A percentile compares a stretch with the other conserved stretches of the same genome.
These are phyloP conservation scores for Augochlorella aurata DNA, from an alignment of 2,888 invertebrate species.

Conservation along the genomic window DNA sequence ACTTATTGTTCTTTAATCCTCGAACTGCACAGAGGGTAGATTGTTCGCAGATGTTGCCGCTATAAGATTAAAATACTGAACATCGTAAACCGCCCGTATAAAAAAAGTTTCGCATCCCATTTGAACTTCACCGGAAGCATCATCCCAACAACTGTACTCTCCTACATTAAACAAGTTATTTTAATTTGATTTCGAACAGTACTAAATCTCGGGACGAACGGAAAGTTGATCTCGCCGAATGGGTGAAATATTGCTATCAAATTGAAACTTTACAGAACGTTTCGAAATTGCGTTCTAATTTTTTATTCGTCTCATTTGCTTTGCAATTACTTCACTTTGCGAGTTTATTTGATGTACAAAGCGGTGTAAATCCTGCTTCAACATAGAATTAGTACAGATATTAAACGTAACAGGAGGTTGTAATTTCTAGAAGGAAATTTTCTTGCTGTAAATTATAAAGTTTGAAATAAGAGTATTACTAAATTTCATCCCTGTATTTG, in stretches of 20 bases:
- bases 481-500: background rate
- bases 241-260: background rate
- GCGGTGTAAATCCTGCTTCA: background rate
- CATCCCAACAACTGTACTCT: background rate
- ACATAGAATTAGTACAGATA: background rate
- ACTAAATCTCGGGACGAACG: background rate
- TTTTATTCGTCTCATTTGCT: background rate
- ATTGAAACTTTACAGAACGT: background rate
- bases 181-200: background rate
- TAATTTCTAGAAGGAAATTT: background rate
- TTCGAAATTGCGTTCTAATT: background rate
- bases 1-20: background rate
- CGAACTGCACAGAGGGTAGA: background rate
- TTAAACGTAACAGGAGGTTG: background rate
- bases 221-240: background rate
- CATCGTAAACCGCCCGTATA: background rate
- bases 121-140: background rate
- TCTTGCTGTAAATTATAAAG: too few relatives aligned
- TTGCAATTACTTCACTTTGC: background rate
- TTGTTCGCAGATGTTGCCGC: background rate
- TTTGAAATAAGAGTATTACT: background rate
- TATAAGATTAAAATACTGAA: background rate
- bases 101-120: constrained; percentile 2
- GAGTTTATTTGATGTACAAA: background rate
- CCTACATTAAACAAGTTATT: background rate